These are phyloP conservation scores for Eptatretus burgeri DNA, from an alignment of 2,113 vertebrate genomes.

Conservation along the genomic window DNA sequence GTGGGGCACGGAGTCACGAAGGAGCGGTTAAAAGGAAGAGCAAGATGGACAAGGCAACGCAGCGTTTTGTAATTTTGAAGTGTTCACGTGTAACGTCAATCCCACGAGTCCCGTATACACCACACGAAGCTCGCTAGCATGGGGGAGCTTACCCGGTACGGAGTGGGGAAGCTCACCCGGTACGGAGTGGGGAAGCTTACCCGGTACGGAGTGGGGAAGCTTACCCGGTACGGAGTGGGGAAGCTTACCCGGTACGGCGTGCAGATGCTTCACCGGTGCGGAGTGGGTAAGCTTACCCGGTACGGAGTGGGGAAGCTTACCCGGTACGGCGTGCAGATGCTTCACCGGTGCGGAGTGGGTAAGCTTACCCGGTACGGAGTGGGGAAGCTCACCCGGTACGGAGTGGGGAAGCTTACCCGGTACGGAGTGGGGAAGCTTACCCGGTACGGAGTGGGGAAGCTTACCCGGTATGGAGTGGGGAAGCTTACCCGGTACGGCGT, in stretches of 20 bases:
- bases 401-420: conserved; percentile 26
- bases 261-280: no score
- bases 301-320: conserved; percentile 29
- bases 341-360: no score
- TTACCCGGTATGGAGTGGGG: conserved; percentile 39
- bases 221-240: no score
- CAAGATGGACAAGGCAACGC: no score
- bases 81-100: no score
- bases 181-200: conserved; percentile 17
- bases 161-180: conserved; percentile 26
- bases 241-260: conserved; percentile 31
- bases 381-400: no score
- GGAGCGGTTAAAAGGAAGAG: no score
- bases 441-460: no score
- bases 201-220: conserved; percentile 34
- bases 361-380: conserved; percentile 31
- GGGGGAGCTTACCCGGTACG: conserved; percentile 28
- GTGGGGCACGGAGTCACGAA: no score
- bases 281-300: conserved; percentile 26
- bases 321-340: conserved; percentile 34
- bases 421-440: conserved; percentile 25
- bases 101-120: no score
- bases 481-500: conserved; percentile 35
- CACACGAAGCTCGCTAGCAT: no score
- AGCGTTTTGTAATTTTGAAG: no score